Evolutionary conservation across 2,888 invertebrate species (phyloP).

Genomic region (Leptopilina drosophilae): DNA sequence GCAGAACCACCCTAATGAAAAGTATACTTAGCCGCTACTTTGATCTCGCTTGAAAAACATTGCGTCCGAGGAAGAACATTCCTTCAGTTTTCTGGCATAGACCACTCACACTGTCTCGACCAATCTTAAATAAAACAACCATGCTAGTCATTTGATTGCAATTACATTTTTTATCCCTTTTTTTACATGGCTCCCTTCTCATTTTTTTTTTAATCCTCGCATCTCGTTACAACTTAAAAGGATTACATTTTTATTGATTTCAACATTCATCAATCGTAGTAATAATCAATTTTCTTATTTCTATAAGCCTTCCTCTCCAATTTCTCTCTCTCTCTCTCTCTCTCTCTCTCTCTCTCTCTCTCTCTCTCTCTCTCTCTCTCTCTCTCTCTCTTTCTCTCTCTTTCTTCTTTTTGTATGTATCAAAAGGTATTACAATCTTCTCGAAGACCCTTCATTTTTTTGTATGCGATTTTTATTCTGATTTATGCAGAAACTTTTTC

Average conservation of each 20-base stretch:
- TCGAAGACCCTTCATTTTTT: no score
- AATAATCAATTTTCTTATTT: no score
- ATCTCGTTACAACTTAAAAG: conserved; percentile 1
- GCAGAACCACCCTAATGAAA: conserved; percentile 67
- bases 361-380: no score
- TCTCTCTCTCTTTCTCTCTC: no score
- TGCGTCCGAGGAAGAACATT: conserved; percentile 47
- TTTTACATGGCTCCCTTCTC: background rate
- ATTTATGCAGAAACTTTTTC: no score
- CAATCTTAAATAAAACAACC: conserved; percentile 42
- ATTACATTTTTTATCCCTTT: background rate
- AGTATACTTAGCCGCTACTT: conserved; percentile 66
- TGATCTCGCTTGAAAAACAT: conserved; percentile 66
- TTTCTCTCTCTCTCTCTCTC: no score
- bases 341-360: no score
- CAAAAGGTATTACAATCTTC: no score
- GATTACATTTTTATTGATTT: conserved; percentile 7
- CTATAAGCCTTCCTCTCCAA: no score
- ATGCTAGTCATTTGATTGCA: conserved; percentile 41
- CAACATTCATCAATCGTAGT: background rate
- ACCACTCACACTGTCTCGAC: conserved; percentile 17
- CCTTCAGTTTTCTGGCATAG: conserved; percentile 13
- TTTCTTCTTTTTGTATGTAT: no score
- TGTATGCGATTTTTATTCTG: no score
- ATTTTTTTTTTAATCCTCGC: background rate